Base-by-base conservation (phyloP, 2,888 invertebrate genomes). In the Fragum fragum region DNA sequence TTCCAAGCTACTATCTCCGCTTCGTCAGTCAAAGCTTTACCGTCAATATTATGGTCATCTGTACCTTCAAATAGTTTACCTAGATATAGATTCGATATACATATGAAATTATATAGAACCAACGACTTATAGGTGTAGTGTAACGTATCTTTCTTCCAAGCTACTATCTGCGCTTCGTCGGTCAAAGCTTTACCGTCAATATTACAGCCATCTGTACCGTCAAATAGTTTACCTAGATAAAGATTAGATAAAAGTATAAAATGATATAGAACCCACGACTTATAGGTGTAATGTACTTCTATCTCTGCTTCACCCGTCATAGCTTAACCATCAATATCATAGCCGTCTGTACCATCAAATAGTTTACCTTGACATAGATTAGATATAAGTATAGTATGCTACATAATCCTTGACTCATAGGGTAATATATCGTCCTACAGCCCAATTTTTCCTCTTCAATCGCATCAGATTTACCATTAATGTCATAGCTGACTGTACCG, bases 311-410 rank as follows among this genome's bases (percentile, higher is more conserved):
- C 26, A 3, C 79, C 79, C 18, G 47, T 26, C 26, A 26, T 29
- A 2, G 79, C 32, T 1, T 18, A 7, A 5, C 55, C 36, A 7
- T 7, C 23, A 23, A 75, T 74, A 6, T 26, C 36, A 21, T 73
- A 79, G n/a, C 79, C 74, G 18, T 79, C 74, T 7, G n/a, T 16
- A n/a, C 70, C 79, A n/a, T 68, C 29, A n/a, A n/a, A n/a, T n/a
- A n/a, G n/a, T n/a, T n/a, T n/a, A n/a, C n/a, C n/a, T n/a, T n/a
- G n/a, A n/a, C n/a, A n/a, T n/a, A n/a, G n/a, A n/a, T n/a, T n/a
- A n/a, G n/a, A n/a, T n/a, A n/a, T n/a, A n/a, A n/a, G n/a, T n/a
- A n/a, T n/a, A n/a, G n/a, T n/a, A n/a, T n/a, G n/a, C n/a, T n/a
- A n/a, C n/a, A n/a, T 6, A 2, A 53, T 28, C 7, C 26, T 52